These are phyloP conservation scores for Drosophila borealis DNA, from an alignment of 2,888 invertebrate genomes.

Conservation along the genomic window DNA sequence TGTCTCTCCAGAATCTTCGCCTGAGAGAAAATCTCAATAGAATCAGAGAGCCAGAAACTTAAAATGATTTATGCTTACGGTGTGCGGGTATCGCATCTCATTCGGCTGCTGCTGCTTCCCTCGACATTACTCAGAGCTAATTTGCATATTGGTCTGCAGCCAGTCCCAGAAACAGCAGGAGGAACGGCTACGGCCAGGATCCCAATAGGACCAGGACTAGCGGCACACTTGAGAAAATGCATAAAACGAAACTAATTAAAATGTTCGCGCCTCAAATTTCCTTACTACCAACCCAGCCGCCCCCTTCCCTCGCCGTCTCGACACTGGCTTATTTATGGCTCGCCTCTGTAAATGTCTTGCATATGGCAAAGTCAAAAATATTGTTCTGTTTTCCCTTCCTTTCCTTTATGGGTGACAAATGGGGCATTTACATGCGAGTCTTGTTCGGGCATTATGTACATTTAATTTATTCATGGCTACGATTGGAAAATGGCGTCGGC, in stretches of 20 bases:
- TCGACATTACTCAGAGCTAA: constrained; percentile 59
- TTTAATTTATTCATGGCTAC: constrained; percentile 67
- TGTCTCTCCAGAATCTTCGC: constrained; percentile 4
- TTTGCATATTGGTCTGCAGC: constrained; percentile 63
- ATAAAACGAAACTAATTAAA: constrained; percentile 83
- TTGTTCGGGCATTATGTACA: constrained; percentile 11
- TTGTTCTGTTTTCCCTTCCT: constrained; percentile 1
- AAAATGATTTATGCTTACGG: constrained; percentile 69
- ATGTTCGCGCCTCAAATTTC: constrained; percentile 82
- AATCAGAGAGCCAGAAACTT: constrained; percentile 18
- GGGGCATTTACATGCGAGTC: constrained; percentile 67
- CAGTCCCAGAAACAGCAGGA: not conserved
- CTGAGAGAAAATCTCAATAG: not conserved
- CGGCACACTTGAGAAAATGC: constrained; percentile 62
- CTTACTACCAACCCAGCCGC: constrained; percentile 9
- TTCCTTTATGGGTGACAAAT: constrained; percentile 66
- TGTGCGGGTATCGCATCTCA: constrained; percentile 27
- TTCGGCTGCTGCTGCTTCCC: constrained; percentile 12
- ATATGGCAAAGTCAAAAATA: constrained; percentile 59
- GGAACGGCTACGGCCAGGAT: constrained; percentile 14
- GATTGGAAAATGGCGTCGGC: constrained; percentile 16
- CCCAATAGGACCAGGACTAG: constrained; percentile 29
- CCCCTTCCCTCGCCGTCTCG: not conserved
- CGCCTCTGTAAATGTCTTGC: constrained; percentile 62
- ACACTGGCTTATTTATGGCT: constrained; percentile 57